phyloP scores from a whole-genome alignment of 2,797 vertebrate genomes.

The Ptychadena robeensis region DNA sequence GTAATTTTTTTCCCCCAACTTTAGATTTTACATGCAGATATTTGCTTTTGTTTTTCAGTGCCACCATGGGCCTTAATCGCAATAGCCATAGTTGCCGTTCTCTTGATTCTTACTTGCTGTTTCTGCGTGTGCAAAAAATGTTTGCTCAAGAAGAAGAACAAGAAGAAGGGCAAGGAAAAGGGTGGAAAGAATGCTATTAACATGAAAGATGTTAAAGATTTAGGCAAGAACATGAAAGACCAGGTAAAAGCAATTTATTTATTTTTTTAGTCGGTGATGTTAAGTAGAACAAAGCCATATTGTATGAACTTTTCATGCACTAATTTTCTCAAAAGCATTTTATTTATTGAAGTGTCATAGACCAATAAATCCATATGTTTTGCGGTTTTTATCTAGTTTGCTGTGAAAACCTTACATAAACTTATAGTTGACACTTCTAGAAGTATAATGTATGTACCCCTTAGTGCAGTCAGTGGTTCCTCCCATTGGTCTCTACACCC shows the following conservation, averaged over 20 bases:
- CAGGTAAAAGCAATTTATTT: constrained; percentile 80
- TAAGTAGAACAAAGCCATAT: neutral
- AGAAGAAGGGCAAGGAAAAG: constrained; percentile 99
- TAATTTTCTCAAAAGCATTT: neutral
- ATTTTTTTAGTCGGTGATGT: neutral
- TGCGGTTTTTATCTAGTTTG: no score
- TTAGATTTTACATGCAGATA: neutral
- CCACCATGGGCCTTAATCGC: constrained; percentile 98
- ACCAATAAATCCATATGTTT: neutral
- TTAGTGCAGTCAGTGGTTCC: no score
- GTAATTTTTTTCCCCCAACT: no score
- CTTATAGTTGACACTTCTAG: no score
- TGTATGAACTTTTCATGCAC: neutral
- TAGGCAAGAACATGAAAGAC: constrained; percentile 89
- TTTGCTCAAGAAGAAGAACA: constrained; percentile 99
- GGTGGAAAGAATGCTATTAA: constrained; percentile 98
- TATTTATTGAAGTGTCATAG: no score
- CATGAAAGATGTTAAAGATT: constrained; percentile 97
- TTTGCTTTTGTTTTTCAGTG: constrained; percentile 81
- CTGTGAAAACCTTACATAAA: no score
- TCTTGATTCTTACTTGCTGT: constrained; percentile 97
- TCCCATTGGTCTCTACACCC: no score
- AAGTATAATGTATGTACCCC: no score
- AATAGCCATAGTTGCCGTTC: constrained; percentile 94
- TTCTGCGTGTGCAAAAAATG: constrained; percentile 99